These are phyloP conservation scores for Dermolepida albohirtum DNA, from an alignment of 2,888 invertebrate species.

Conservation along the genomic window DNA sequence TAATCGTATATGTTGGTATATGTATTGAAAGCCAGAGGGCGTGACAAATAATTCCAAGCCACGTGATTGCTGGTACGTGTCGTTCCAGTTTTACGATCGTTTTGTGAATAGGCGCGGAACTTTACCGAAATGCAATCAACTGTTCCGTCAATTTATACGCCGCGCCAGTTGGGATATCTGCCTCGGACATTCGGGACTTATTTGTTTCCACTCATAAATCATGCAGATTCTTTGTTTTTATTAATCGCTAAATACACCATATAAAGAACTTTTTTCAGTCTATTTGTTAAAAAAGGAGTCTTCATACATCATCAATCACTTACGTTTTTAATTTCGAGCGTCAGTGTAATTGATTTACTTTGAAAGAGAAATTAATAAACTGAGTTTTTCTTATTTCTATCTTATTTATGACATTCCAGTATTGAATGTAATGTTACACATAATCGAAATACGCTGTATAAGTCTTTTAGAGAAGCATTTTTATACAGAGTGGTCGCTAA, in stretches of 20 bases:
- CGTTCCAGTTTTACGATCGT: slow-evolving; percentile 22
- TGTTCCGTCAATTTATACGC: slow-evolving; percentile 22
- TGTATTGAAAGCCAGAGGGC: slow-evolving; percentile 22
- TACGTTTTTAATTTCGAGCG: not conserved
- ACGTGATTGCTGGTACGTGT: slow-evolving; percentile 25
- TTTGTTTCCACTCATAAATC: slow-evolving; percentile 31
- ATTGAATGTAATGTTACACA: too few relatives aligned
- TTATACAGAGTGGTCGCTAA: too few relatives aligned
- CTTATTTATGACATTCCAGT: too few relatives aligned
- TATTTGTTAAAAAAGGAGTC: not conserved
- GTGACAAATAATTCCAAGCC: slow-evolving; percentile 29
- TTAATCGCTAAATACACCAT: slow-evolving; percentile 1
- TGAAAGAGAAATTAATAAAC: not conserved
- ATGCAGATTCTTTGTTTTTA: slow-evolving; percentile 18
- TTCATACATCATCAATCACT: slow-evolving; percentile 7
- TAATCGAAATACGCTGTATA: too few relatives aligned
- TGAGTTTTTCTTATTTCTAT: too few relatives aligned
- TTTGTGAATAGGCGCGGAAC: slow-evolving; percentile 24
- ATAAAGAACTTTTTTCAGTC: slow-evolving; percentile 6
- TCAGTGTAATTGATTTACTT: not conserved
- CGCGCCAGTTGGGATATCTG: slow-evolving; percentile 23
- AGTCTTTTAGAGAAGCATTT: too few relatives aligned
- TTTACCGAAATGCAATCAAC: slow-evolving; percentile 25
- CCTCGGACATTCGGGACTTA: slow-evolving; percentile 16
- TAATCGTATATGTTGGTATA: slow-evolving; percentile 8